Percentiles rank a stretch among this genome's conserved stretches.
These are phyloP conservation scores for Danaus plexippus DNA, from an alignment of 1,140 invertebrate genomes.

Conservation along the genomic window DNA sequence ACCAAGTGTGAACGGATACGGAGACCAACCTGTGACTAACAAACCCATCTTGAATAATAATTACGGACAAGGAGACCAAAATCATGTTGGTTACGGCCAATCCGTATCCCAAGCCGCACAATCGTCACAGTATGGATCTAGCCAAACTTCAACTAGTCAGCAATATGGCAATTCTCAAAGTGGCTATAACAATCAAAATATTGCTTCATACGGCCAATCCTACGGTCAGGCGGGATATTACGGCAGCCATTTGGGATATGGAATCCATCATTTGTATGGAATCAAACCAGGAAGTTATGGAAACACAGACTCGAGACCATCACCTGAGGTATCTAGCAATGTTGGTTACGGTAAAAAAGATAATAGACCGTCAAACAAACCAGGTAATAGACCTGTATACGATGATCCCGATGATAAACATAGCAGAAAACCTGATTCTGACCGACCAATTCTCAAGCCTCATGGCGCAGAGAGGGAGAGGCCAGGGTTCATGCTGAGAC, in stretches of 20 bases:
- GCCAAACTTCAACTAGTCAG: conserved; percentile 2
- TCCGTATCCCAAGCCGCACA: not conserved
- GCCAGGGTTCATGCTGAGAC: conserved; percentile 40
- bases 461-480: conserved; percentile 47
- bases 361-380: conserved; percentile 3
- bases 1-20: conserved; percentile 3
- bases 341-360: conserved; percentile 10
- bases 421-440: conserved; percentile 11
- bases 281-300: conserved; percentile 25
- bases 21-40: not conserved
- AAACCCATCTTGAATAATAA: too few relatives aligned
- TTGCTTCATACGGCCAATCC: conserved; percentile 4
- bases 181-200: conserved; percentile 17
- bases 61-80: conserved; percentile 9
- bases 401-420: conserved; percentile 12
- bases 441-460: conserved; percentile 31
- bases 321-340: conserved; percentile 4
- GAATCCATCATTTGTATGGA: conserved; percentile 28
- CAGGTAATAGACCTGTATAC: conserved; percentile 17
- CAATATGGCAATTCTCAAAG: conserved; percentile 16
- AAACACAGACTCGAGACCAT: conserved; percentile 7
- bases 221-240: conserved; percentile 16
- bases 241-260: conserved; percentile 30
- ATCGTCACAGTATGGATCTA: not conserved
- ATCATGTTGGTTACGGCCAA: conserved; percentile 9